Conservation (phyloP, 2,888 invertebrate genomes). For the Scotopteryx bipunctaria region DNA sequence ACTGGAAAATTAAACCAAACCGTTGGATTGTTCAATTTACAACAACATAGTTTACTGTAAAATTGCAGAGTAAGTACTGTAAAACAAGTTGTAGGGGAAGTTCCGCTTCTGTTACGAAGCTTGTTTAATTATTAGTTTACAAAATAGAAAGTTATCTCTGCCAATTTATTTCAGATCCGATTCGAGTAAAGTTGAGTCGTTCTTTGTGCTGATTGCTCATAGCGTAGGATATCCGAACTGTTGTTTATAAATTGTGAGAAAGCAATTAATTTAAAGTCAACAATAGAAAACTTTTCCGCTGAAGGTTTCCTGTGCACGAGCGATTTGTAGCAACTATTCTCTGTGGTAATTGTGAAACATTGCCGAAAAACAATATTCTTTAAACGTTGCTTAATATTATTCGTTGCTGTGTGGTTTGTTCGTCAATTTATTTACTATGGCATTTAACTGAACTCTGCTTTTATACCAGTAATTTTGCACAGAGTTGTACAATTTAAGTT, state of each 20-base stretch:
- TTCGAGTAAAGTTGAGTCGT: conserved; percentile 44
- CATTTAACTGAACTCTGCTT: no score
- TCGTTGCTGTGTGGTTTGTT: no score
- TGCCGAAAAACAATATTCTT: no score
- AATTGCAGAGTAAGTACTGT: conserved; percentile 11
- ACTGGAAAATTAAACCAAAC: background rate
- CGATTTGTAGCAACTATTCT: conserved; percentile 3
- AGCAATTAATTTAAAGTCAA: conserved; percentile 77
- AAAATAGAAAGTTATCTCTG: conserved; percentile 36
- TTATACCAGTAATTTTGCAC: no score
- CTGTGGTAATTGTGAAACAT: background rate
- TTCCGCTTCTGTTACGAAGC: conserved; percentile 15
- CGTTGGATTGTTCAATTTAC: background rate
- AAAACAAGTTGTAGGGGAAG: conserved; percentile 11
- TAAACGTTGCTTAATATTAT: background rate
- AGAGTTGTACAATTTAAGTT: conserved; percentile 1
- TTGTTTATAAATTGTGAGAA: conserved; percentile 64
- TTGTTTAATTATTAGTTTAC: conserved; percentile 35
- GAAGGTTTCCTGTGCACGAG: conserved; percentile 21
- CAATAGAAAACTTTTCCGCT: conserved; percentile 76
- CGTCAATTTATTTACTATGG: background rate
- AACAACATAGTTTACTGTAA: background rate
- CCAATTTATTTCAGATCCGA: conserved; percentile 36
- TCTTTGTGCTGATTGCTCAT: conserved; percentile 50
- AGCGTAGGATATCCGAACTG: conserved; percentile 51